Evolutionary conservation across 2,797 vertebrate genomes (phyloP).

Genomic region (Distichodus sexfasciatus): DNA sequence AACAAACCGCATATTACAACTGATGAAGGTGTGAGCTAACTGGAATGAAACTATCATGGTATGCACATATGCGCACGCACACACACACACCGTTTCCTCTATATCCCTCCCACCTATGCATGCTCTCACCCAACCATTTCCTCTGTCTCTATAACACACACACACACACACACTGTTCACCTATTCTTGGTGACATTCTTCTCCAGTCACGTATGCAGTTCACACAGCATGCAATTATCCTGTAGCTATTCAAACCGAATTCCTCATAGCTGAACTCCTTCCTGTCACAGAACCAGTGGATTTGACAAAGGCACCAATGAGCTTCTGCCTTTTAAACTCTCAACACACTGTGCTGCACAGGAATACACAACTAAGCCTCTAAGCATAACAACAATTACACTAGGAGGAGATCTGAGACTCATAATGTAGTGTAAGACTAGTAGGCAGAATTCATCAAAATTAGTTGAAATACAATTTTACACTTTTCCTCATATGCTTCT

Average conservation of each 20-base stretch:
- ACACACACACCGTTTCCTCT: background rate
- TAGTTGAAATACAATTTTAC: too few species aligned
- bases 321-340: background rate
- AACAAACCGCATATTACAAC: background rate
- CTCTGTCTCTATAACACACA: background rate
- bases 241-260: background rate
- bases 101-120: background rate
- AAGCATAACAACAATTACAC: too few species aligned
- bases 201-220: background rate
- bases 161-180: background rate
- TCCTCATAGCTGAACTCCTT: background rate
- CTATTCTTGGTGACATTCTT: background rate
- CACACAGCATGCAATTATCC: background rate
- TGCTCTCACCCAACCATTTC: background rate
- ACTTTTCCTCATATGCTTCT: too few species aligned
- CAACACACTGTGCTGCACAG: too few species aligned
- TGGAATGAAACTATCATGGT: conserved; percentile 8
- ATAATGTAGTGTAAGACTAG: too few species aligned
- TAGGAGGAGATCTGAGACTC: too few species aligned
- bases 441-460: too few species aligned
- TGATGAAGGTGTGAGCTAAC: conserved; percentile 7
- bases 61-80: background rate
- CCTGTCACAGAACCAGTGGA: background rate
- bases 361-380: too few species aligned
- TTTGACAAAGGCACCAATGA: background rate